A percentile compares a stretch with the other conserved stretches of the same genome.
phyloP scores from a whole-genome alignment of 2,113 vertebrate genomes.

The Nesogale talazaci region DNA sequence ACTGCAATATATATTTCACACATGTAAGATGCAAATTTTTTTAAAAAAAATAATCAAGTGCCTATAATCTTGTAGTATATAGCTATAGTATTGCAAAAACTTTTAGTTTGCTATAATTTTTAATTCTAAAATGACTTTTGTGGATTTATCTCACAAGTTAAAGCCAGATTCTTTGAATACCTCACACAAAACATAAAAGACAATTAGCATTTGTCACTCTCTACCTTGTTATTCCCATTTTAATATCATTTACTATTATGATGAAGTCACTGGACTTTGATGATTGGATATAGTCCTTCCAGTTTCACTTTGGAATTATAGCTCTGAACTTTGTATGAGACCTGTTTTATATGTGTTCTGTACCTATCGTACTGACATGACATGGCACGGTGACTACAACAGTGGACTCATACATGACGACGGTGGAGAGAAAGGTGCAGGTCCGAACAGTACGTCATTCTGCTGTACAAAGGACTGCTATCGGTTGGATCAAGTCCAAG shows the following conservation, averaged over 20 bases:
- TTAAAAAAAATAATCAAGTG: too few relatives aligned
- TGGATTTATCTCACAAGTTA: not conserved
- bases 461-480: not conserved
- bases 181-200: not conserved
- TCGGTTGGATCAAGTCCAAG: not conserved
- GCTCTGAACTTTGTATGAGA: not conserved
- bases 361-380: not conserved
- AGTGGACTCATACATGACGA: too few relatives aligned
- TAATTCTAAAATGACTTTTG: too few relatives aligned
- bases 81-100: too few relatives aligned
- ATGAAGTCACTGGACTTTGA: not conserved
- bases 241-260: not conserved
- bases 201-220: not conserved
- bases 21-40: too few relatives aligned
- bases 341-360: not conserved
- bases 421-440: too few relatives aligned
- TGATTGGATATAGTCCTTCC: not conserved
- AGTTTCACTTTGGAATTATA: not conserved
- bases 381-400: too few relatives aligned
- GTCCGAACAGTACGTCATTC: too few relatives aligned
- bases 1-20: too few relatives aligned
- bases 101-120: too few relatives aligned
- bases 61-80: too few relatives aligned
- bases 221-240: constrained; percentile 1
- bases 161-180: not conserved